Percentiles rank a stretch among this genome's conserved stretches.
These are phyloP conservation scores for Machimus atricapillus DNA, from an alignment of 2,888 invertebrate genomes.

Conservation along the genomic window DNA sequence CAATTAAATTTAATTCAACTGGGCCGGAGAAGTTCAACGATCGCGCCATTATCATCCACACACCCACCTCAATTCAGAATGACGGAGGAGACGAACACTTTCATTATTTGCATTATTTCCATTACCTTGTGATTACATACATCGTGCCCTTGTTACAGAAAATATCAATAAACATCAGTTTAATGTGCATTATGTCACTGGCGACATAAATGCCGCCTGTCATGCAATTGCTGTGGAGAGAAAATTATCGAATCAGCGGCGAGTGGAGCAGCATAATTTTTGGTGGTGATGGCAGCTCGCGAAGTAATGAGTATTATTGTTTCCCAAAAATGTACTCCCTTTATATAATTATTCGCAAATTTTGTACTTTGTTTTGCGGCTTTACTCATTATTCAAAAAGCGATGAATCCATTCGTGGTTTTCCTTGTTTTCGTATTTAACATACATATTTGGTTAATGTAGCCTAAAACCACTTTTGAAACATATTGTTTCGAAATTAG, in stretches of 20 bases:
- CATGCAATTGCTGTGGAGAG: not conserved
- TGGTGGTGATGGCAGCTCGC: not conserved
- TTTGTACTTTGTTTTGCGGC: not conserved
- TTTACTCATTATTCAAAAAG: not conserved
- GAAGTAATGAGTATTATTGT: not conserved
- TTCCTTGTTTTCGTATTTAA: not conserved
- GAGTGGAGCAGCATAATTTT: not conserved
- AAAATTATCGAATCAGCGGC: not conserved
- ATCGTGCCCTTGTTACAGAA: not conserved
- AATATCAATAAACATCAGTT: not conserved
- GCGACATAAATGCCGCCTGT: not conserved
- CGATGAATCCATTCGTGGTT: not conserved
- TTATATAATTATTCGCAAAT: not conserved
- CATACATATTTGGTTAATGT: not conserved
- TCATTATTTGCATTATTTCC: not conserved
- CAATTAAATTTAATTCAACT: not conserved
- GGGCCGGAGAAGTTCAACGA: not conserved
- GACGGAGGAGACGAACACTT: not conserved
- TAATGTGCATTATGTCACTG: not conserved
- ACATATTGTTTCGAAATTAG: not conserved
- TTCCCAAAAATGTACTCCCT: not conserved
- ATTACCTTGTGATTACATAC: not conserved
- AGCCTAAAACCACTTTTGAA: not conserved
- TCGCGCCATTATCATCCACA: not conserved
- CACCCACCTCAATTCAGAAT: not conserved